Base-by-base conservation (phyloP, 2,113 vertebrate genomes). In the Hypanus sabinus region DNA sequence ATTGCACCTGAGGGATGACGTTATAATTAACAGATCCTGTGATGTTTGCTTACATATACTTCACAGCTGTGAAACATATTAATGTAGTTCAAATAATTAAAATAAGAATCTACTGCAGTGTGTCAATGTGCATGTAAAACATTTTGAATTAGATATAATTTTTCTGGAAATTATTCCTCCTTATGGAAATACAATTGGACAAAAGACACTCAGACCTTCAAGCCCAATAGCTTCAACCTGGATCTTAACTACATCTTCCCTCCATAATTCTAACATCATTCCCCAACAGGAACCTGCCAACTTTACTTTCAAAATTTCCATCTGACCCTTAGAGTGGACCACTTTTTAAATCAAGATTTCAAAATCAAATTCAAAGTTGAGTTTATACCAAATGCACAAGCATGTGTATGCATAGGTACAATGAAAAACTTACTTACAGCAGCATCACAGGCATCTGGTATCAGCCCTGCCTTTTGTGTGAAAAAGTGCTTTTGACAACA, bases 21-120 rank as follows among this genome's bases (percentile, higher is more conserved):
- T 71, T 46, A 93, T 55, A 93, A 93, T 55, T 93, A 93, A 75
- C 16, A 73, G 12, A 73, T 73, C 68, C 12, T 93, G 70, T 93
- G 70, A 93, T 75, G 91, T 73, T 93, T 73, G 70, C 55, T 30
- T 27, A 38, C 24, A 73, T 73, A 55, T 73, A 55, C 73, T 93
- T 93, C 60, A 65, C 27, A 62, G 30, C 85, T 65, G 57, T 20
- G 85, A 90, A 90, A 90, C 60, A 65, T 90, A 65, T 90, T 90
- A 68, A 33, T 65, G 60, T 88, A 36, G 60, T 33, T 87, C 55
- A 30, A 60, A 60, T 87, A 57, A 62, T 60, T 60, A 87, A 87
- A 14, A 60, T 65, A 55, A 55, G 36, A 36, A 24, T 14, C 27
- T 27, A 65, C 60, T 90, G n/a, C n/a, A 33, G 30, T 90, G 30